A percentile compares a stretch with the other conserved stretches of the same genome.
Evolutionary conservation across 2,888 invertebrate genomes (phyloP).

Genomic region (Cyrtodaria siliqua): DNA sequence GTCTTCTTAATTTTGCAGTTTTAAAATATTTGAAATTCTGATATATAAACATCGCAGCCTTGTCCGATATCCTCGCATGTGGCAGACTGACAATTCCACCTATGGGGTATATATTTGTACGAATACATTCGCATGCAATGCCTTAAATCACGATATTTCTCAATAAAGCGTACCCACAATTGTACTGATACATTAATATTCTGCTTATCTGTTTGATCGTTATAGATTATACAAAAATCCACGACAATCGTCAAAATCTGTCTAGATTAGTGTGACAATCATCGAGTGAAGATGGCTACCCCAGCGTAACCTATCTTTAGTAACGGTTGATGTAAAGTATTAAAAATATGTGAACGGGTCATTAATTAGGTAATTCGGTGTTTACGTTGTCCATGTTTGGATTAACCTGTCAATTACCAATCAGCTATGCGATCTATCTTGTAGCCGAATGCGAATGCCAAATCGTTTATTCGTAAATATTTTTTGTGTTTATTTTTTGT

Average conservation of each 20-base stretch:
- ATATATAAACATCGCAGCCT: too few species aligned
- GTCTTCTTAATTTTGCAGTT: too few species aligned
- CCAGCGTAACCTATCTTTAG: too few species aligned
- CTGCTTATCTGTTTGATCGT: conserved; percentile 31
- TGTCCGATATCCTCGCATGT: conserved; percentile 43
- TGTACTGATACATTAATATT: conserved; percentile 1
- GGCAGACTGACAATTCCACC: conserved; percentile 40
- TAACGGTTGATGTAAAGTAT: background rate
- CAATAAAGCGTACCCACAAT: conserved; percentile 21
- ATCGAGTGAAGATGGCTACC: too few species aligned
- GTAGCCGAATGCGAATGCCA: too few species aligned
- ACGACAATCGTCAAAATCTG: conserved; percentile 23
- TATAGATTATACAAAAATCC: conserved; percentile 19
- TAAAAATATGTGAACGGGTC: conserved; percentile 10
- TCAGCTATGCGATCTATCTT: conserved; percentile 17
- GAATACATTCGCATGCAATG: conserved; percentile 20
- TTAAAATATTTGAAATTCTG: too few species aligned
- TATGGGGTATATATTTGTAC: conserved; percentile 33
- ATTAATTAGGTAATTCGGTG: conserved; percentile 14
- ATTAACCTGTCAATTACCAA: conserved; percentile 44
- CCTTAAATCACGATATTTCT: conserved; percentile 23
- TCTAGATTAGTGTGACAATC: conserved; percentile 23
- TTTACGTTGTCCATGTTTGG: conserved; percentile 20
- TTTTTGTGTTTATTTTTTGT: too few species aligned
- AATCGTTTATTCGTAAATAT: too few species aligned